Conservation (phyloP, 92 coral and sea anemone genomes). For the Umimayanthus chanpuru region DNA sequence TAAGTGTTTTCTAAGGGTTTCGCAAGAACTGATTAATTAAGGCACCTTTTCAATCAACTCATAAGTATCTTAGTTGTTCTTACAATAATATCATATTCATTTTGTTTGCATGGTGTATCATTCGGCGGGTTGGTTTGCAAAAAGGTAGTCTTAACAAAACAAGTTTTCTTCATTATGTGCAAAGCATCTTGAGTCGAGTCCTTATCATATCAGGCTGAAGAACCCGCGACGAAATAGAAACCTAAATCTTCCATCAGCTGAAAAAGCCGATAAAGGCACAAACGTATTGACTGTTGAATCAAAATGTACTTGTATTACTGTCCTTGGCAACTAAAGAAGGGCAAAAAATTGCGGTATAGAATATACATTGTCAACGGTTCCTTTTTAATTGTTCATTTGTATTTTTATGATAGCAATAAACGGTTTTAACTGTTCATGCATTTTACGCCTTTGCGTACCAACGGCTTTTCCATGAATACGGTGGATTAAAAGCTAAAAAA, state of each 20-base stretch:
- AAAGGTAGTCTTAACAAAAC: slow-evolving; percentile 14
- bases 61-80: slow-evolving; percentile 6
- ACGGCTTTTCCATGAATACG: background rate
- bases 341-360: background rate
- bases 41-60: slow-evolving; percentile 18
- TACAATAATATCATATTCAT: background rate
- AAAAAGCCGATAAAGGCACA: background rate
- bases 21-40: slow-evolving; percentile 1
- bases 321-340: background rate
- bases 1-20: background rate
- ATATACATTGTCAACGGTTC: background rate
- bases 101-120: background rate
- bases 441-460: background rate
- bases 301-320: background rate
- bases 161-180: background rate
- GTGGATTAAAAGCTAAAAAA: background rate
- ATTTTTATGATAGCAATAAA: slow-evolving; percentile 1
- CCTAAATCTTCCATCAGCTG: background rate
- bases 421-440: background rate
- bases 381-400: background rate
- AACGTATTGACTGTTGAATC: background rate
- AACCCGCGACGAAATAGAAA: background rate
- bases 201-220: background rate
- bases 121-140: background rate
- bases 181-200: background rate